phyloP scores from a whole-genome alignment of 2,888 invertebrate genomes.

The Dryobotodes eremita region DNA sequence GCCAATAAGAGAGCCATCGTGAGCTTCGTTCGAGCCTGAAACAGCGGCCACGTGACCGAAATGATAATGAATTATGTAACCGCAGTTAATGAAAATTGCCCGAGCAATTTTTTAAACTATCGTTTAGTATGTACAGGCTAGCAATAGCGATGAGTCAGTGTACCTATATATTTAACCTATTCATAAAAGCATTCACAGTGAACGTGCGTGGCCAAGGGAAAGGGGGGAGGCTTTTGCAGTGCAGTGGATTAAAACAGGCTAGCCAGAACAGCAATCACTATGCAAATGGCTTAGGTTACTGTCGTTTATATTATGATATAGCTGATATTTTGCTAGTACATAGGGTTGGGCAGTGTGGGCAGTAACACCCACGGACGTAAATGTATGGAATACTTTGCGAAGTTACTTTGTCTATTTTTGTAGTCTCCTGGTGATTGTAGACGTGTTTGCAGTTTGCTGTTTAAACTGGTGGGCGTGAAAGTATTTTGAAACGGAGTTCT shows the following conservation, averaged over 20 bases:
- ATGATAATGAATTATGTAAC: conserved; percentile 31
- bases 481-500: too few species aligned
- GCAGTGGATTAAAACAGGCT: not conserved
- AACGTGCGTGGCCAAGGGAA: not conserved
- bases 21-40: conserved; percentile 21
- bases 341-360: conserved; percentile 23
- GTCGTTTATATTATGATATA: conserved; percentile 4
- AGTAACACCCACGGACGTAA: conserved; percentile 29
- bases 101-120: conserved; percentile 4
- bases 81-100: conserved; percentile 29
- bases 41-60: conserved; percentile 28
- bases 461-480: not conserved
- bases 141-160: not conserved
- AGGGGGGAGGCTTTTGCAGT: not conserved
- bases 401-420: conserved; percentile 11
- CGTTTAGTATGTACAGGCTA: not conserved
- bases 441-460: too few species aligned
- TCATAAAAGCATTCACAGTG: not conserved
- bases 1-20: conserved; percentile 28
- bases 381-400: not conserved
- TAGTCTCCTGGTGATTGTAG: conserved; percentile 14
- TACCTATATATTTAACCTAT: not conserved
- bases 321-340: conserved; percentile 14
- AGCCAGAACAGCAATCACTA: not conserved
- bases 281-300: not conserved